Evolutionary conservation across 2,113 vertebrate genomes (phyloP), one percentile per base, ranked within the genome.

Genomic region (Pseudolaguvia tuberculata): DNA sequence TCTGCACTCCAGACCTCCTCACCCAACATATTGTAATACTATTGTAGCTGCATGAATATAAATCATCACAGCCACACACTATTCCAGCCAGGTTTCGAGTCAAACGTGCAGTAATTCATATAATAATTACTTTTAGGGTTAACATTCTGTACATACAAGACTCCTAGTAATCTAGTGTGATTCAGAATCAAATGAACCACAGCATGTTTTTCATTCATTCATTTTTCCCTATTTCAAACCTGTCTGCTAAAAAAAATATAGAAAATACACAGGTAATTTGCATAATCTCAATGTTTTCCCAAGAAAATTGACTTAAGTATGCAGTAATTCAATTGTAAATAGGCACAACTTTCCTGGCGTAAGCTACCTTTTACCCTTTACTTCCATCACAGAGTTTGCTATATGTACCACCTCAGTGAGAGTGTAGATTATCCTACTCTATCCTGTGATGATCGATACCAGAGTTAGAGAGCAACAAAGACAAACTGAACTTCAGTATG

Each of bases 401-500:
- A 17, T 5, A 67, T 50, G 3, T 2, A 18, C 15, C 21, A 48
- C 15, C 21, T 66, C 23, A 48, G 15, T 4, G 63, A 66, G 3
- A 66, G 48, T 66, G 63, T 17, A 29, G 8, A 50, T 11, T 2
- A 48, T 15, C n/a, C 8, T 47, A 56, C 14, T 17, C 2, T 58
- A 50, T 14, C 21, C 11, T 15, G 39, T 65, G 39, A 65, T 47
- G 9, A 21, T 63, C 11, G 13, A 50, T 12, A 45, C 63, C 14
- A 31, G 42, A 20, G 1, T 7, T 59, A 29, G 9, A 73, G 20
- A 11, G 39, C 15, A 5, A 42, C 11, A n/a, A 45, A 48, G 58
- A 25, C 35, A 50, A 75, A 31, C 18, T 7, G 45, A 68, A 59
- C 55, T 76, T 61, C 55, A 27, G 69, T 58, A 76, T 42, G 9